phyloP scores from a whole-genome alignment of 2,888 invertebrate genomes.

The Ophion costatus region DNA sequence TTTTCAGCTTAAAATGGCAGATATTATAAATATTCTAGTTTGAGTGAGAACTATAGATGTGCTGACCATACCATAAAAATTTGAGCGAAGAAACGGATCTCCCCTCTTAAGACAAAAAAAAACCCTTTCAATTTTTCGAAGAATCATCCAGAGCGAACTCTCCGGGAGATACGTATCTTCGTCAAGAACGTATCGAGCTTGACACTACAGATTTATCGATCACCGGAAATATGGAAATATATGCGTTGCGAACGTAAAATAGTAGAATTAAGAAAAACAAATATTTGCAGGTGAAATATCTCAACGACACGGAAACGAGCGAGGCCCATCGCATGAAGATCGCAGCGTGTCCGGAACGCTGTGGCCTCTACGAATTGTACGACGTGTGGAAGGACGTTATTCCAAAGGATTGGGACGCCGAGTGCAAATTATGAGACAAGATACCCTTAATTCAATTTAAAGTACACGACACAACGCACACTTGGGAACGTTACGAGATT shows the following conservation, averaged over 20 bases:
- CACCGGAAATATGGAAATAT: background rate
- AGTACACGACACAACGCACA: background rate
- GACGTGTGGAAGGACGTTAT: conserved; percentile 85
- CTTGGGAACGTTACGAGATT: background rate
- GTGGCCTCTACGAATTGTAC: conserved; percentile 86
- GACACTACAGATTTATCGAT: background rate
- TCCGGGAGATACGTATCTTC: too few species aligned
- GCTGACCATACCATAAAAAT: too few species aligned
- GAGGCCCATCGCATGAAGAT: conserved; percentile 86
- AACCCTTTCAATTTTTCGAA: too few species aligned
- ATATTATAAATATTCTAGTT: too few species aligned
- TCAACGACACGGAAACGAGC: conserved; percentile 86
- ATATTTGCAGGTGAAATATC: conserved; percentile 87
- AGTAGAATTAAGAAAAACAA: background rate
- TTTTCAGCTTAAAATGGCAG: too few species aligned
- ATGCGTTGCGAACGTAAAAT: background rate
- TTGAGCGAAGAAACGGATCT: too few species aligned
- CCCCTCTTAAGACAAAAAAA: too few species aligned
- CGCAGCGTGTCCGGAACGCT: conserved; percentile 87
- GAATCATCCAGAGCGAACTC: too few species aligned
- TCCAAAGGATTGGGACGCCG: conserved; percentile 88
- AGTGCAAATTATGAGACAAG: conserved; percentile 84
- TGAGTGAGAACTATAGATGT: too few species aligned
- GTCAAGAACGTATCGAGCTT: too few species aligned
- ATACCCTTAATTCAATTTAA: background rate